These are phyloP conservation scores for Xiphias gladius DNA, from an alignment of 2,113 vertebrate genomes.

Conservation along the genomic window DNA sequence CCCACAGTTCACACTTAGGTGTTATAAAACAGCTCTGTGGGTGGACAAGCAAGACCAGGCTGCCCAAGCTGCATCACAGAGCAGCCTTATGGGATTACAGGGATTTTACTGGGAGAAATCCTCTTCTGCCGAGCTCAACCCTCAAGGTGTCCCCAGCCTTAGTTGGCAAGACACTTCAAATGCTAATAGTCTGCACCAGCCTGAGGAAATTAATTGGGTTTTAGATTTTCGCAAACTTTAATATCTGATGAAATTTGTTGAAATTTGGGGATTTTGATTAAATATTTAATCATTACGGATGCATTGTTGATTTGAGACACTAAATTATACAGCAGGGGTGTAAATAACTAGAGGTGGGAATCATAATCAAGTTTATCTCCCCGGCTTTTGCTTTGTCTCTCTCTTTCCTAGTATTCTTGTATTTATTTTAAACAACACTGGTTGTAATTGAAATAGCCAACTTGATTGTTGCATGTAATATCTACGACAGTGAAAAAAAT, in stretches of 20 bases:
- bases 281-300: constrained; percentile 17
- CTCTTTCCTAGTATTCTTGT: background rate
- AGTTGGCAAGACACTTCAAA: constrained; percentile 28
- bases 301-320: constrained; percentile 36
- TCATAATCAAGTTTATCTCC: background rate
- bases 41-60: constrained; percentile 44
- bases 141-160: constrained; percentile 14
- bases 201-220: constrained; percentile 10
- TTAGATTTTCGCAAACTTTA: constrained; percentile 3
- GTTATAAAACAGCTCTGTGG: constrained; percentile 60
- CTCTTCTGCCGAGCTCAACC: constrained; percentile 26
- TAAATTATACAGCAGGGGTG: constrained; percentile 2
- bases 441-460: background rate
- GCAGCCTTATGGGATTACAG: constrained; percentile 25
- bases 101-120: constrained; percentile 46
- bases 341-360: constrained; percentile 7
- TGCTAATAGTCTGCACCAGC: background rate
- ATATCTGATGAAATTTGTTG: constrained; percentile 45
- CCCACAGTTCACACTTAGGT: constrained; percentile 37
- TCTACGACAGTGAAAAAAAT: no score
- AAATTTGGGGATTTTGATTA: background rate
- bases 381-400: background rate
- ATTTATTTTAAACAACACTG: background rate
- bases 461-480: background rate
- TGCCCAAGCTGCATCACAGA: constrained; percentile 34